These are phyloP conservation scores for Spodoptera littoralis DNA, from an alignment of 2,888 invertebrate species.

Conservation along the genomic window DNA sequence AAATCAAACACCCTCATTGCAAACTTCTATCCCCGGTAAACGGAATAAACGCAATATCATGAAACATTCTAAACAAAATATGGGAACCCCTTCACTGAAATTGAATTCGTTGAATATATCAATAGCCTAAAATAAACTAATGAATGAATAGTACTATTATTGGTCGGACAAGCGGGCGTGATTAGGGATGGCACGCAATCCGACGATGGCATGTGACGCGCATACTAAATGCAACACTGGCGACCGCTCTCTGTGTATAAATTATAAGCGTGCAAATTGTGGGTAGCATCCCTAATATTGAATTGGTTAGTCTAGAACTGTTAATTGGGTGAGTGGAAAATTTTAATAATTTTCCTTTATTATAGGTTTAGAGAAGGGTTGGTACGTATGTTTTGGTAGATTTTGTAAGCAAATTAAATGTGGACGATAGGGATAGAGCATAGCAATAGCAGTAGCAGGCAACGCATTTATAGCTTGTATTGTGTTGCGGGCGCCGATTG, in stretches of 20 bases:
- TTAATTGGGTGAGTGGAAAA: conserved; percentile 23
- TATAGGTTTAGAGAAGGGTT: not conserved
- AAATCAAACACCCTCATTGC: no score
- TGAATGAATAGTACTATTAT: conserved; percentile 72
- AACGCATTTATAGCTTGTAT: no score
- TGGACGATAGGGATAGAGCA: no score
- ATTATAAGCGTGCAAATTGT: conserved; percentile 50
- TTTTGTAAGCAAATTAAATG: not conserved
- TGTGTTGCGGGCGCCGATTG: no score
- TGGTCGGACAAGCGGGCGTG: conserved; percentile 70
- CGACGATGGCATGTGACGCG: conserved; percentile 63
- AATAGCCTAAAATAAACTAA: conserved; percentile 54
- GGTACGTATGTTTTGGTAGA: not conserved
- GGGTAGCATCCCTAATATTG: conserved; percentile 30
- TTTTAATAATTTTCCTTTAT: conserved; percentile 2
- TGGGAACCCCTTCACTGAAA: conserved; percentile 1
- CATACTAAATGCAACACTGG: conserved; percentile 62
- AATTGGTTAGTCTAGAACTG: conserved; percentile 17
- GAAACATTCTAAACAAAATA: not conserved
- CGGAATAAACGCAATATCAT: no score
- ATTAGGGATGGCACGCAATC: conserved; percentile 68
- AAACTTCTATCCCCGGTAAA: no score
- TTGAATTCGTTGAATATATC: conserved; percentile 28
- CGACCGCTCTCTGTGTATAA: conserved; percentile 43
- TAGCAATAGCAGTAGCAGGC: no score